Evolutionary conservation across 1,140 invertebrate genomes (phyloP), one percentile per base, ranked within the genome.

Genomic region (Meloidogyne chitwoodi): DNA sequence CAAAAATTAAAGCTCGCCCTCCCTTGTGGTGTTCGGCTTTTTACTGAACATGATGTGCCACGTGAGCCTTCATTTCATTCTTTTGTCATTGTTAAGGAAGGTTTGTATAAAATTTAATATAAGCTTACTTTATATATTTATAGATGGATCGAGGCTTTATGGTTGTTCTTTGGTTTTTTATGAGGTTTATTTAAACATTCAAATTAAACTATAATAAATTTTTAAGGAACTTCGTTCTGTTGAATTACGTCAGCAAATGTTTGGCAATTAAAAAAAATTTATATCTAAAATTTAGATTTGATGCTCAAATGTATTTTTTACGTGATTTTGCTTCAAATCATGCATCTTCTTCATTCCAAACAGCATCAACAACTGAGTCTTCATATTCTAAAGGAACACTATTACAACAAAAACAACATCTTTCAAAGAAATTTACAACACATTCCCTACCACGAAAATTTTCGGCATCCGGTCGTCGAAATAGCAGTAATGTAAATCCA

Each of bases 131-230:
- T 19, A 38, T 31, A 24, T 72, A 24, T 64, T 65, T 73, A 34
- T 38, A 73, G 94, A 98, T 91, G 96, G 96, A 64, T 92, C 92
- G 77, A 90, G 94, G 81, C 92, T 92, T 68, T 96, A 95, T 90
- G 96, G 96, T 56, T 95, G 94, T 86, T 93, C 93, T 81, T 91
- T 94, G 75, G 92, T 94, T 16, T 98, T 98, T 88, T 97, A 93
- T 89, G 96, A 99, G 89, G 84, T 84, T 65, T 22, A 68, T 19
- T 19, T 73, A 19, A 62, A 63, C 29, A 6, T 24, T 70, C 2
- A 29, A 80, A 71, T 63, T n/a, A n/a, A 31, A 76, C 10, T 77
- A 22, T 74, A 29, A 27, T 41, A 27, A 11, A 56, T 38, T 19
- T 67, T 75, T 75, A 22, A 75, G 67, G 67, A 75, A 38, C 44